phyloP scores from a whole-genome alignment of 2,888 invertebrate species.

The Megalurothrips usitatus region DNA sequence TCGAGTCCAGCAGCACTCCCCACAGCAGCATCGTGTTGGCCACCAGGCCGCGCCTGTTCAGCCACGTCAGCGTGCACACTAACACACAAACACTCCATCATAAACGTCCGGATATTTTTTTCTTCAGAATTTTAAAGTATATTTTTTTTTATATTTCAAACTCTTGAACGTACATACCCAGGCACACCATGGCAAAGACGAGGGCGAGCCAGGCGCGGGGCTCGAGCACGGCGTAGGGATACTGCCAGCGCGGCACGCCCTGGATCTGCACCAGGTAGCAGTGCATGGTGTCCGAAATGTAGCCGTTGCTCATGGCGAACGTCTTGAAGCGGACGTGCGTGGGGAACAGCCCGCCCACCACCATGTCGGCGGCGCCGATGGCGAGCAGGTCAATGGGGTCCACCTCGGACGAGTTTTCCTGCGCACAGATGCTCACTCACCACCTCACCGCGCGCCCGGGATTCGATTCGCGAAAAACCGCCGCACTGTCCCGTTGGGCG shows the following conservation, averaged over 20 bases:
- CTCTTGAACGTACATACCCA: neutral
- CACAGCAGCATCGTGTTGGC: constrained; percentile 1
- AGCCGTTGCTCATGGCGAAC: neutral
- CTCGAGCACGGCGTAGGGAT: neutral
- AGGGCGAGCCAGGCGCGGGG: neutral
- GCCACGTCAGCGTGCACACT: neutral
- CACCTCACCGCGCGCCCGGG: too few species aligned
- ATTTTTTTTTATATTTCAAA: too few species aligned
- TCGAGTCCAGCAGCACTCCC: neutral
- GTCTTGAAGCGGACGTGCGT: neutral
- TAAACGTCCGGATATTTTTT: too few species aligned
- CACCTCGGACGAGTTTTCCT: neutral
- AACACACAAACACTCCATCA: too few species aligned
- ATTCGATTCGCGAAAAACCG: too few species aligned
- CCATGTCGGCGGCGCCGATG: neutral
- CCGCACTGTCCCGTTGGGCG: too few species aligned
- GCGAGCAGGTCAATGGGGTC: neutral
- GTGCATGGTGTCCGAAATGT: neutral
- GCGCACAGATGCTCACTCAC: neutral
- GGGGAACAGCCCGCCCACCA: neutral
- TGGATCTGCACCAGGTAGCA: neutral
- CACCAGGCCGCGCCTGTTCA: neutral
- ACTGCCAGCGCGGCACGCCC: neutral
- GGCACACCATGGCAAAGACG: neutral
- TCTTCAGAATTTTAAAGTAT: too few species aligned